Conservation (phyloP, 1,140 invertebrate species). For the Cheumatopsyche charites region DNA sequence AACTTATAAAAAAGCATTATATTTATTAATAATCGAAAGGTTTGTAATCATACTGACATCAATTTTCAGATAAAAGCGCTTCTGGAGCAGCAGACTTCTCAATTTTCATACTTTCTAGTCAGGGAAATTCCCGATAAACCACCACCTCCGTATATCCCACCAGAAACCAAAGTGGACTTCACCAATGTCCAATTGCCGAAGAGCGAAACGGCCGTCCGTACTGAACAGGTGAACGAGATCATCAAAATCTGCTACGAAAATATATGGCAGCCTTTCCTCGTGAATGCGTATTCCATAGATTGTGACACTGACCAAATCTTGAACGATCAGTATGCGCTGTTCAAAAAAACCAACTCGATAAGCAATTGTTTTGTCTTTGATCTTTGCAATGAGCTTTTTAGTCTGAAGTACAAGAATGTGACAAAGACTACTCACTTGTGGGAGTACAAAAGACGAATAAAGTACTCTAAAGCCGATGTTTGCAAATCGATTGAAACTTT, state of each 20-base stretch:
- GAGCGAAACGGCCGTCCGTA: slow-evolving; percentile 2
- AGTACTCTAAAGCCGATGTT: slow-evolving; percentile 25
- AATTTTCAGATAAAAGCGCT: slow-evolving; percentile 46
- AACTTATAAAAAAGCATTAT: too few relatives aligned
- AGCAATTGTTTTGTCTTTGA: slow-evolving; percentile 36
- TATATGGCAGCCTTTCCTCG: slow-evolving; percentile 6
- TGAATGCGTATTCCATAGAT: not conserved
- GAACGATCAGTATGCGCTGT: not conserved
- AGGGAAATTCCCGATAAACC: slow-evolving; percentile 46
- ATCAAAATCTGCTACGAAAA: slow-evolving; percentile 24
- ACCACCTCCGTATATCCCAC: slow-evolving; percentile 45
- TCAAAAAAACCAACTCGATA: not conserved
- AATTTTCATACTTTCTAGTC: slow-evolving; percentile 42
- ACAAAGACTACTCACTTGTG: slow-evolving; percentile 24
- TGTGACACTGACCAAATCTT: not conserved
- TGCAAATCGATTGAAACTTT: slow-evolving; percentile 35
- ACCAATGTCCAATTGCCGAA: not conserved
- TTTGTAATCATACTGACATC: too few relatives aligned
- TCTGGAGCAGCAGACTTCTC: slow-evolving; percentile 42
- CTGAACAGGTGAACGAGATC: slow-evolving; percentile 12
- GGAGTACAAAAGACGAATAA: slow-evolving; percentile 33
- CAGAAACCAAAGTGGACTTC: slow-evolving; percentile 14
- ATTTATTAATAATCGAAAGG: too few relatives aligned
- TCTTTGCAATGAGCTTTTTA: slow-evolving; percentile 41
- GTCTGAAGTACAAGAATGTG: slow-evolving; percentile 26